phyloP scores from a whole-genome alignment of 2,797 vertebrate genomes.

The Chaetodon trifasciatus region DNA sequence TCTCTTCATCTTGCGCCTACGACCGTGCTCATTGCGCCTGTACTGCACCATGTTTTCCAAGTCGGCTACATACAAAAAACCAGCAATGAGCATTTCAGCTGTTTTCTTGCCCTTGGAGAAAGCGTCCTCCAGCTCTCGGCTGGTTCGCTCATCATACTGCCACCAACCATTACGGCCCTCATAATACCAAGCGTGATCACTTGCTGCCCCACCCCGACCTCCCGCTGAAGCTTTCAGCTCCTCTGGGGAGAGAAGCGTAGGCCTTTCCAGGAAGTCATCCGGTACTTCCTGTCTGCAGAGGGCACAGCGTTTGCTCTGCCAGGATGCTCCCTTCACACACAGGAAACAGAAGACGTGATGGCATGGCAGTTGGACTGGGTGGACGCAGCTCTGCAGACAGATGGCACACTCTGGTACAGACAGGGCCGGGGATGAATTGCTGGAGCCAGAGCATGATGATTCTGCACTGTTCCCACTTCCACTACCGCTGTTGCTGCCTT shows the following conservation, averaged over 20 bases:
- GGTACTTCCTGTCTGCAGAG: constrained; percentile 98
- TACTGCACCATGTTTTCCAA: constrained; percentile 99
- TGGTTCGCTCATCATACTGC: constrained; percentile 99
- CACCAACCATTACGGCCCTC: constrained; percentile 99
- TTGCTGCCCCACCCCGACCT: constrained; percentile 85
- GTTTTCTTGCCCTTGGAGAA: constrained; percentile 98
- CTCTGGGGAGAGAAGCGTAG: constrained; percentile 95
- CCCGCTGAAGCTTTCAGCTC: constrained; percentile 96
- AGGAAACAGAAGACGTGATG: constrained; percentile 98
- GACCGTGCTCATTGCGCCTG: constrained; percentile 96
- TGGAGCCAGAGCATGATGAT: constrained; percentile 88
- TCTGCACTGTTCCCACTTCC: constrained; percentile 85
- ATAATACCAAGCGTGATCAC: constrained; percentile 98
- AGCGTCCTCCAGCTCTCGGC: constrained; percentile 97
- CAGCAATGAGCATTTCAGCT: constrained; percentile 98
- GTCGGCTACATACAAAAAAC: constrained; percentile 97
- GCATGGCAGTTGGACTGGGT: constrained; percentile 97
- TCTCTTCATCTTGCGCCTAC: constrained; percentile 97
- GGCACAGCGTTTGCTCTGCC: constrained; percentile 98
- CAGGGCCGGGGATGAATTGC: constrained; percentile 88
- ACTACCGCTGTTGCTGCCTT: constrained; percentile 84
- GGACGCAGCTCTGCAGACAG: constrained; percentile 97
- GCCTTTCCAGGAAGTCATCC: constrained; percentile 98
- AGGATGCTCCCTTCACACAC: constrained; percentile 98
- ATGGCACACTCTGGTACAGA: constrained; percentile 97